Base-by-base conservation (phyloP, 2,888 invertebrate genomes). In the Agrochola litura region DNA sequence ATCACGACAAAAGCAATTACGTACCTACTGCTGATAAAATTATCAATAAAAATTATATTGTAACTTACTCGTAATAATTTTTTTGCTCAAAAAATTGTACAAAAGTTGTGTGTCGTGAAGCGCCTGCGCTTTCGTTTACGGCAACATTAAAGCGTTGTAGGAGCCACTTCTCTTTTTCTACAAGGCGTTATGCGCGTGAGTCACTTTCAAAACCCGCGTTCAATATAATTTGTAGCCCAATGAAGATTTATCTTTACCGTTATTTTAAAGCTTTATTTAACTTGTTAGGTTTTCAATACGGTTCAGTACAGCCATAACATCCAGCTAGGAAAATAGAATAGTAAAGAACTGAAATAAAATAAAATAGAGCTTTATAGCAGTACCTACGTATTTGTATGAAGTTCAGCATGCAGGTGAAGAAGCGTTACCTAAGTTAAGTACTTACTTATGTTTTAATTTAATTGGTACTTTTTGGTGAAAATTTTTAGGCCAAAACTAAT, bases 121-220 rank as follows among this genome's bases (percentile, higher is more conserved):
- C 86, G 85, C 82, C 85, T 86, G 76, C 63, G 63, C 30, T 16
- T 30, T 19, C 5, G 9, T 5, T 52, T 37, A 68, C 69, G 65
- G 88, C 88, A 87, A 81, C 78, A 67, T 83, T 64, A 19, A 80
- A 56, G 56, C 74, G 79, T 43, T 75, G 65, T 84, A 81, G 58
- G 80, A 70, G 64, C 68, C 63, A 80, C 85, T 84, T 85, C 67
- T 46, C 30, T 54, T 73, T 87, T 90, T 85, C 76, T 63, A 12
- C n/a, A 72, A 90, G 91, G 91, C 91, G 90, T 79, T 78, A 14
- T 75, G 75, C 77, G 76, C 70, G 75, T 76, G 79, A 82, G 77
- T 69, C 79, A 64, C 58, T 37, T 25, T 68, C 10, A 10, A 54
- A 65, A 41, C 67, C 22, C 6, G 37, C 30, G 22, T 37, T 30